These are phyloP conservation scores for Neodontobutis hainanensis DNA, from an alignment of 2,113 vertebrate genomes.

Conservation along the genomic window DNA sequence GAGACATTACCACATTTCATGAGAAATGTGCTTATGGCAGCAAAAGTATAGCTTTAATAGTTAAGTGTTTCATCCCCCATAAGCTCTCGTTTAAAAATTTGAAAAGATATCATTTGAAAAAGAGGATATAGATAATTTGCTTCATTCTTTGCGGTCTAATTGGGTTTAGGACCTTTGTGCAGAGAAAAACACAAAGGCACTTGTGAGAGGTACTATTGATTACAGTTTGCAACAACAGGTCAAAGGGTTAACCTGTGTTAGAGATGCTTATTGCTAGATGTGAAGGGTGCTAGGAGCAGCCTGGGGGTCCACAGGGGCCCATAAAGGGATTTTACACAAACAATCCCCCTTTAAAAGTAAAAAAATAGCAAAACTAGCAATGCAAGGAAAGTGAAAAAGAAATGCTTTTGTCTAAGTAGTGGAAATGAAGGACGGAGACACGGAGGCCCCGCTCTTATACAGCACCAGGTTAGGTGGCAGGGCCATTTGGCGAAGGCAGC, in stretches of 20 bases:
- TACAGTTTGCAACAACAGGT: conserved; percentile 50
- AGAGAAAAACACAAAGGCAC: conserved; percentile 4
- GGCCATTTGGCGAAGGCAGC: conserved; percentile 68
- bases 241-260: conserved; percentile 62
- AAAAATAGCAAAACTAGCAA: conserved; percentile 5
- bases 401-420: conserved; percentile 24
- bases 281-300: conserved; percentile 16
- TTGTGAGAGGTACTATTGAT: conserved; percentile 51
- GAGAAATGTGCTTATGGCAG: neutral
- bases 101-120: no score
- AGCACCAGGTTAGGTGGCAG: conserved; percentile 72
- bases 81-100: no score
- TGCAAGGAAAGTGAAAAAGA: conserved; percentile 17
- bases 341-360: neutral
- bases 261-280: conserved; percentile 51
- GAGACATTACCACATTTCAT: no score
- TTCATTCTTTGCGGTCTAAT: neutral
- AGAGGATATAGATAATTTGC: neutral
- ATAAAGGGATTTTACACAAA: conserved; percentile 1
- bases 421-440: conserved; percentile 17
- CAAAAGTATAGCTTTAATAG: no score
- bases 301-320: conserved; percentile 16
- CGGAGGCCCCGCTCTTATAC: conserved; percentile 29
- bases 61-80: no score
- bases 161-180: neutral